phyloP scores from a whole-genome alignment of 2,113 vertebrate species.

The Sminthopsis crassicaudata region DNA sequence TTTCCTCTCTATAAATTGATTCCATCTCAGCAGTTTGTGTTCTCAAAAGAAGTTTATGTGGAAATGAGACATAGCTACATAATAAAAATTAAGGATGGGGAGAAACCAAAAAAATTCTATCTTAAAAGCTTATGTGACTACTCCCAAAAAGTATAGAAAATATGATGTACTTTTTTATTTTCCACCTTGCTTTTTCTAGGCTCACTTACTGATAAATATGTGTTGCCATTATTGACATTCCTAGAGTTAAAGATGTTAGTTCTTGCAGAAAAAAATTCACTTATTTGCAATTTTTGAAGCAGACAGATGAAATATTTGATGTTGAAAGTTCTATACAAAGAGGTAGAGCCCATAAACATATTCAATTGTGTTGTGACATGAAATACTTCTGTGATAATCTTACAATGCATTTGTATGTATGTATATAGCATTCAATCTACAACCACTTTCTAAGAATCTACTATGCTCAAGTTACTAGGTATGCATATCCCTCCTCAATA shows the following conservation, averaged over 20 bases:
- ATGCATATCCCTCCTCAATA: background rate
- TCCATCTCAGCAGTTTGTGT: slow-evolving; percentile 86
- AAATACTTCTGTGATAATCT: slow-evolving; percentile 82
- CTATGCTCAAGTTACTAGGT: background rate
- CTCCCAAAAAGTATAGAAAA: slow-evolving; percentile 48
- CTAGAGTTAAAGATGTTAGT: background rate
- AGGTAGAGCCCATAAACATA: slow-evolving; percentile 73
- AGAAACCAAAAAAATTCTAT: slow-evolving; percentile 83
- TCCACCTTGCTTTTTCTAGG: slow-evolving; percentile 51
- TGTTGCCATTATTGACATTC: background rate
- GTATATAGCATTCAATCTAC: background rate
- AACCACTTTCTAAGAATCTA: background rate
- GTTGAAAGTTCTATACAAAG: slow-evolving; percentile 48
- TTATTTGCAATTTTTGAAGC: slow-evolving; percentile 3
- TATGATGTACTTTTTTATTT: slow-evolving; percentile 55
- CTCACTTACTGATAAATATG: background rate
- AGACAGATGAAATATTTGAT: slow-evolving; percentile 50
- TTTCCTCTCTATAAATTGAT: slow-evolving; percentile 79
- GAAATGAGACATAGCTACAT: slow-evolving; percentile 82
- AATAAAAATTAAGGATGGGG: slow-evolving; percentile 81
- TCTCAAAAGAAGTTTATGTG: slow-evolving; percentile 84
- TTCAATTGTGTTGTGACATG: slow-evolving; percentile 76
- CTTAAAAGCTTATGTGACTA: slow-evolving; percentile 65
- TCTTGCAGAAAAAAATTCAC: slow-evolving; percentile 38
- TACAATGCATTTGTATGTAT: background rate